phyloP scores from a whole-genome alignment of 2,888 invertebrate genomes.

The Carcina quercana region DNA sequence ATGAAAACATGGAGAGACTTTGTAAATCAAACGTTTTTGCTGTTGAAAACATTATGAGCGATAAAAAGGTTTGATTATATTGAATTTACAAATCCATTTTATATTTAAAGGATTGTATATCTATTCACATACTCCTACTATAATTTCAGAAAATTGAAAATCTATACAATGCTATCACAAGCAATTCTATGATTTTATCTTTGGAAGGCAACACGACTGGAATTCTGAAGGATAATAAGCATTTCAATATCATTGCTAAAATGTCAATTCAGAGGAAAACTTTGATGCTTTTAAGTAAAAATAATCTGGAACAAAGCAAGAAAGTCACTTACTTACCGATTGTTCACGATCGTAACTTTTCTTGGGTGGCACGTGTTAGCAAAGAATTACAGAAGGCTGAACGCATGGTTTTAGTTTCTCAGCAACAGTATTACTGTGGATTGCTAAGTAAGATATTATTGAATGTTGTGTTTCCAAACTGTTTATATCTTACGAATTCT shows the following conservation, averaged over 20 bases:
- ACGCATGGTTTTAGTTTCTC: conserved; percentile 34
- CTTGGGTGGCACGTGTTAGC: conserved; percentile 33
- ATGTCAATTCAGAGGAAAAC: conserved; percentile 32
- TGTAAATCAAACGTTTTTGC: conserved; percentile 28
- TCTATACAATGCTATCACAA: conserved; percentile 21
- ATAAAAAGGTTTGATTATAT: conserved; percentile 27
- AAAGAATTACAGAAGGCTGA: conserved; percentile 30
- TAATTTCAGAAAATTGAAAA: conserved; percentile 35
- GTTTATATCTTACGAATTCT: not conserved
- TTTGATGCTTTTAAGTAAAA: conserved; percentile 32
- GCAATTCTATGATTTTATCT: conserved; percentile 30
- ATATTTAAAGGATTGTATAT: too few species aligned
- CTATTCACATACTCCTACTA: not conserved
- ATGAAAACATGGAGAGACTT: conserved; percentile 12
- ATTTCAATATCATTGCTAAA: conserved; percentile 31
- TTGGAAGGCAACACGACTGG: conserved; percentile 27
- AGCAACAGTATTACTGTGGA: conserved; percentile 36
- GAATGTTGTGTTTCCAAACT: too few species aligned
- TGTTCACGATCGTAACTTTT: conserved; percentile 30
- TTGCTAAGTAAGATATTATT: conserved; percentile 28
- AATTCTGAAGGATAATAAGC: conserved; percentile 22
- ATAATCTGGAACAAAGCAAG: conserved; percentile 11
- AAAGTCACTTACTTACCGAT: conserved; percentile 30
- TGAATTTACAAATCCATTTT: too few species aligned
- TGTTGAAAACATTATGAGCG: conserved; percentile 27